phyloP scores from a whole-genome alignment of 2,113 vertebrate genomes.

The Falco punctatus region DNA sequence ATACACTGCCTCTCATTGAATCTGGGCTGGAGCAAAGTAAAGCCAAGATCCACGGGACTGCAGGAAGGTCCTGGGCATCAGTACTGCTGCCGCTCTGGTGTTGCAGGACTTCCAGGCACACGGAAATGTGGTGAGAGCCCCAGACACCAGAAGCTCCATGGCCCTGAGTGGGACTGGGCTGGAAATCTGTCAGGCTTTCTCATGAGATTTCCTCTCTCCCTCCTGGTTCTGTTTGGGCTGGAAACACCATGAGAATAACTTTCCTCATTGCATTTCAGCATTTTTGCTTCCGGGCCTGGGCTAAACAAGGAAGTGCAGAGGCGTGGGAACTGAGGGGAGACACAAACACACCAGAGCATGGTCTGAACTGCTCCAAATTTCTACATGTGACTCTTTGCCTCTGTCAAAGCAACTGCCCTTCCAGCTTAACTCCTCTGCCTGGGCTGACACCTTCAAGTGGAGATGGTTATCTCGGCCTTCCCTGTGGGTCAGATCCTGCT shows the following conservation, averaged over 20 bases:
- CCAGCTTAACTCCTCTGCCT: neutral
- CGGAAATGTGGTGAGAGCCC: neutral
- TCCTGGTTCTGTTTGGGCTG: conserved; percentile 53
- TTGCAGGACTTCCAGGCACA: neutral
- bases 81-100: neutral
- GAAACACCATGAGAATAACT: conserved; percentile 67
- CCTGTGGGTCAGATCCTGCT: neutral
- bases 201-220: conserved; percentile 54
- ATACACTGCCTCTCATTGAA: neutral
- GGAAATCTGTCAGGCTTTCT: conserved; percentile 48
- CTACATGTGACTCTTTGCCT: neutral
- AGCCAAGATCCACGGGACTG: neutral
- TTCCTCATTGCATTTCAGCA: conserved; percentile 58
- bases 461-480: neutral
- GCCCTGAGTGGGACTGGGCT: neutral
- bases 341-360: conserved; percentile 24
- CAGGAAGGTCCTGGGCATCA: neutral
- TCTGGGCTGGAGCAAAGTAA: neutral
- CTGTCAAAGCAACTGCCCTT: neutral
- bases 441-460: neutral
- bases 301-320: conserved; percentile 69
- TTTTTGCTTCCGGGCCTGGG: conserved; percentile 66
- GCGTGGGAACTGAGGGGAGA: conserved; percentile 65
- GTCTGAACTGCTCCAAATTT: neutral
- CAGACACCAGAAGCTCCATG: neutral